Evolutionary conservation across 2,888 invertebrate species (phyloP), one percentile per base, ranked within the genome.

Genomic region (Creontiades dilutus): DNA sequence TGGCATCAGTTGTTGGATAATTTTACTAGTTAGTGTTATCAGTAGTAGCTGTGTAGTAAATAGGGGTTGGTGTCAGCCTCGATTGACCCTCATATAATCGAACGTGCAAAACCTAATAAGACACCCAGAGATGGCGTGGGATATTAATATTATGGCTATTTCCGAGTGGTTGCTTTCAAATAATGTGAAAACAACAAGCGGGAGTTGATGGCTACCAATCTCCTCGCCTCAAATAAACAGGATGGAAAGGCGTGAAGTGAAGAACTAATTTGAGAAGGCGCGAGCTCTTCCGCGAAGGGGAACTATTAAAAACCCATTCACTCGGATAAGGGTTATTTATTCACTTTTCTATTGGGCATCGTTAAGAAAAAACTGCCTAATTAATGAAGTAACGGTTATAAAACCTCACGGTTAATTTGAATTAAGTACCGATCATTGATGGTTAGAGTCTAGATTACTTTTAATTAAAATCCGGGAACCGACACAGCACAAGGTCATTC

Each of bases 201-300:
- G 2, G 9, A 68, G 68, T 23, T 68, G 68, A 23, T 68, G 23
- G 23, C 68, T 19, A 23, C 68, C 68, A 52, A 52, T 52, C 52
- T 52, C 16, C 52, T 2, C 3, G 52, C 13, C 13, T 52, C 52
- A 23, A 68, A 68, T 68, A 68, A 68, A 68, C 23, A 68, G 68
- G 23, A 68, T 23, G 68, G 13, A 23, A 23, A 19, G 23, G 11
- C 11, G 13, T 7, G 68, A 57, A n/a, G 37, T 37, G 57, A 19
- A 27, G 68, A 23, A 68, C 68, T 68, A 68, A 68, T 68, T 68
- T 68, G 68, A 68, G 23, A 68, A 68, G n/a, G 57, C 57, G 57
- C n/a, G 57, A 57, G 57, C 23, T 68, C 27, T 27, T 68, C 68
- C 68, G 61, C 61, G 23, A 19, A 23, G 68, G 12, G 68, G 7